Percentiles rank a stretch among this genome's conserved stretches.
Conservation (phyloP, 2,797 vertebrate species). For the Trachurus trachurus region DNA sequence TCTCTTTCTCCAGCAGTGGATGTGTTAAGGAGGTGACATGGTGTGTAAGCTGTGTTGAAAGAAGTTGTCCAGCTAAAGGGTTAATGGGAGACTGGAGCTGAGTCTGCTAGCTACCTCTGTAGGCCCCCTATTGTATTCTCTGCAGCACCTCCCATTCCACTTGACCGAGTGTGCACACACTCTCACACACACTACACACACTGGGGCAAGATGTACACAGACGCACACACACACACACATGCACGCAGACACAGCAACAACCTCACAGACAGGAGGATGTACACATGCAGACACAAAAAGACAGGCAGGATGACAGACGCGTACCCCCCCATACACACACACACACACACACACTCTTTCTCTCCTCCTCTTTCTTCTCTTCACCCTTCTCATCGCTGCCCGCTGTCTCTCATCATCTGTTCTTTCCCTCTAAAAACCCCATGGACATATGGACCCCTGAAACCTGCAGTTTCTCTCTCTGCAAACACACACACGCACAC, state of each 20-base stretch:
- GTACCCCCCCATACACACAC: conserved; percentile 31
- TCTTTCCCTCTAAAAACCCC: conserved; percentile 57
- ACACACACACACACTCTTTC: conserved; percentile 20
- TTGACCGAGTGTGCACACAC: conserved; percentile 75
- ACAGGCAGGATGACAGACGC: conserved; percentile 58
- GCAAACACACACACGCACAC: conserved; percentile 34
- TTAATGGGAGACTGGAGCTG: conserved; percentile 74
- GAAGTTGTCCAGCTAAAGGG: conserved; percentile 72
- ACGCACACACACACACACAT: conserved; percentile 23
- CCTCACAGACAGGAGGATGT: conserved; percentile 63
- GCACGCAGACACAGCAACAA: conserved; percentile 48
- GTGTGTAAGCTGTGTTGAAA: conserved; percentile 1
- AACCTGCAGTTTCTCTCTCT: conserved; percentile 64
- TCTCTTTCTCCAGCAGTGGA: conserved; percentile 8
- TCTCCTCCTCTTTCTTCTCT: conserved; percentile 29
- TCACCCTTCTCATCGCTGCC: conserved; percentile 63
- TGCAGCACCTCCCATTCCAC: conserved; percentile 83
- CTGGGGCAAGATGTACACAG: conserved; percentile 19
- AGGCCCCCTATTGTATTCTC: conserved; percentile 84
- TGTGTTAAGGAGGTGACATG: neutral
- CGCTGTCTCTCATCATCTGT: conserved; percentile 82
- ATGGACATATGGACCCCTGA: conserved; percentile 83
- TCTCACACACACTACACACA: conserved; percentile 32
- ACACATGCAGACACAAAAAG: conserved; percentile 63
- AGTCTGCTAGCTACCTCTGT: conserved; percentile 76